These are phyloP conservation scores for Cyprinella venusta DNA, from an alignment of 2,797 vertebrate genomes.

Conservation along the genomic window DNA sequence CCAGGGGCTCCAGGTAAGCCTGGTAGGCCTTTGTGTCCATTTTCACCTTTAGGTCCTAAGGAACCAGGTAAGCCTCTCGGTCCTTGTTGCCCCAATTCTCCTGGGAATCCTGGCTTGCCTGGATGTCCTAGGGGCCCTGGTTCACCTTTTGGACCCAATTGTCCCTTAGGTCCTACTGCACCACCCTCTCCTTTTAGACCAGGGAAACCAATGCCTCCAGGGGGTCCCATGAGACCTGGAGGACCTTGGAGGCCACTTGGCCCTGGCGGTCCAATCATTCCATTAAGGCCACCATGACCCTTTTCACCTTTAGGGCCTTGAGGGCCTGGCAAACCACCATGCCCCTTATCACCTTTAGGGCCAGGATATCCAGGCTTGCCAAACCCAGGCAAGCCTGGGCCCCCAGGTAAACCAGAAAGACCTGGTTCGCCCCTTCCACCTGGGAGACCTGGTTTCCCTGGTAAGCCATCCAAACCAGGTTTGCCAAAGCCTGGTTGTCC, in stretches of 20 bases:
- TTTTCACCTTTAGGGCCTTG: constrained; percentile 90
- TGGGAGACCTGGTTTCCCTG: constrained; percentile 85
- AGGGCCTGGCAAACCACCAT: constrained; percentile 83
- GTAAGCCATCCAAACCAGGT: constrained; percentile 88
- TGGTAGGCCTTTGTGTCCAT: constrained; percentile 83
- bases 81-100: constrained; percentile 87
- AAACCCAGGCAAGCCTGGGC: constrained; percentile 87
- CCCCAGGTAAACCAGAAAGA: constrained; percentile 85
- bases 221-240: constrained; percentile 87
- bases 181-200: constrained; percentile 91
- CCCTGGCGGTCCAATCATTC: constrained; percentile 85
- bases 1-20: constrained; percentile 84
- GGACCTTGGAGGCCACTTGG: constrained; percentile 86
- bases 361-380: constrained; percentile 93
- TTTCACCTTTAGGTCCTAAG: constrained; percentile 88
- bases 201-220: constrained; percentile 87
- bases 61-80: constrained; percentile 88
- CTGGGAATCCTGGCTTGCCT: constrained; percentile 86
- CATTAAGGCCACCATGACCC: constrained; percentile 85
- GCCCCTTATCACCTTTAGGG: constrained; percentile 89
- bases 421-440: constrained; percentile 92
- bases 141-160: constrained; percentile 85
- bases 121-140: constrained; percentile 86
- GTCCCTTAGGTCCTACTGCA: constrained; percentile 80
- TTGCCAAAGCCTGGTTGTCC: constrained; percentile 89